A percentile compares a stretch with the other conserved stretches of the same genome.
phyloP scores from a whole-genome alignment of 2,113 vertebrate genomes.

The Pluvianellus socialis region DNA sequence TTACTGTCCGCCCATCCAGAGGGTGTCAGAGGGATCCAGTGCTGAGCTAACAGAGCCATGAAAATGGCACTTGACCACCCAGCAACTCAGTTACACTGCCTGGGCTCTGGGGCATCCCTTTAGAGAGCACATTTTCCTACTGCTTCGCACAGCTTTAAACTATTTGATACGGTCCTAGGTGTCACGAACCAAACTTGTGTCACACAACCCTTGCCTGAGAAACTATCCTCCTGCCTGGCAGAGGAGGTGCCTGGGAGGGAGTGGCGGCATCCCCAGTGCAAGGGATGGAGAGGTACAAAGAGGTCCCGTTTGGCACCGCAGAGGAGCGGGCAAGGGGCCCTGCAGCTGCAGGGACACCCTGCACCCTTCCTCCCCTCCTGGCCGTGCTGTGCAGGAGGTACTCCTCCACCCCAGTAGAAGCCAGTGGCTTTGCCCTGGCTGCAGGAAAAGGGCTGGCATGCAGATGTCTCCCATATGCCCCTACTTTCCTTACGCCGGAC shows the following conservation, averaged over 20 bases:
- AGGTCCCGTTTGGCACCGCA: not conserved
- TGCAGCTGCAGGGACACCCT: not conserved
- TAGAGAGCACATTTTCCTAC: not conserved
- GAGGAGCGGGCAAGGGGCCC: not conserved
- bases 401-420: not conserved
- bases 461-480: not conserved
- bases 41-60: not conserved
- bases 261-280: no score
- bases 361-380: not conserved
- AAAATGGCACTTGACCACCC: not conserved
- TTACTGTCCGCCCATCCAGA: not conserved
- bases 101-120: no score
- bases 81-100: not conserved
- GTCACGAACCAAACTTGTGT: not conserved
- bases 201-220: not conserved
- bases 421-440: not conserved
- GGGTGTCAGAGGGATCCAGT: not conserved
- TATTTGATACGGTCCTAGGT: not conserved
- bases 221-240: not conserved
- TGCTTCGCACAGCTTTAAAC: not conserved
- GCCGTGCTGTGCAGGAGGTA: not conserved
- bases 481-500: not conserved
- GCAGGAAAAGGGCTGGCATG: not conserved
- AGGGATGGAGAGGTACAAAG: not conserved
- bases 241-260: not conserved